phyloP scores from a whole-genome alignment of 2,113 vertebrate species.

The Xiphias gladius region DNA sequence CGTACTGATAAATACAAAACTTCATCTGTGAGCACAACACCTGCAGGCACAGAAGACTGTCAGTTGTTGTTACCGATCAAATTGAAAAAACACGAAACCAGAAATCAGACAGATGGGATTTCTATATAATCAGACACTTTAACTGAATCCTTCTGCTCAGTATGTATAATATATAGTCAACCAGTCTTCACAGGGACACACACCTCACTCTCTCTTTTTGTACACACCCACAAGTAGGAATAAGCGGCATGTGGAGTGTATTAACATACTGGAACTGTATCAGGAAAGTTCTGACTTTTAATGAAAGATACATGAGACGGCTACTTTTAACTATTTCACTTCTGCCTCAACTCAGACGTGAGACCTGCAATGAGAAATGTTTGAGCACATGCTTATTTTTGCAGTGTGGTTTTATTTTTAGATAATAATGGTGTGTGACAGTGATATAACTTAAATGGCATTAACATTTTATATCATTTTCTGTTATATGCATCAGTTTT shows the following conservation, averaged over 20 bases:
- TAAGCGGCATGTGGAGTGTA: slow-evolving; percentile 62
- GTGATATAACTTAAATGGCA: neutral
- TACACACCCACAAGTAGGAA: slow-evolving; percentile 30
- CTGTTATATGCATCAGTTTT: neutral
- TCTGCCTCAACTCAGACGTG: slow-evolving; percentile 9
- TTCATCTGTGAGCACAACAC: neutral
- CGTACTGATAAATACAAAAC: neutral
- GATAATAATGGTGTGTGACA: neutral
- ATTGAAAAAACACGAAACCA: neutral
- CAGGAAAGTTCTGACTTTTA: slow-evolving; percentile 65
- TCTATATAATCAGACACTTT: neutral
- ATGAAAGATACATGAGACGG: slow-evolving; percentile 64
- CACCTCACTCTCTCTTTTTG: slow-evolving; percentile 26
- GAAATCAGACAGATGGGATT: neutral
- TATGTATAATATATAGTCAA: neutral
- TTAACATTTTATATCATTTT: neutral
- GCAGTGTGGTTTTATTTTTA: neutral
- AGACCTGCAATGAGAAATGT: slow-evolving; percentile 6
- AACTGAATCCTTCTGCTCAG: slow-evolving; percentile 1
- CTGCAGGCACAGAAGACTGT: neutral
- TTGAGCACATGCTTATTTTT: neutral
- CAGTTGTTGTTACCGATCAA: neutral
- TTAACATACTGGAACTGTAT: slow-evolving; percentile 68
- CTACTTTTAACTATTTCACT: slow-evolving; percentile 46
- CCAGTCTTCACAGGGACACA: slow-evolving; percentile 5